Conservation (phyloP, 2,113 vertebrate species). For the Pyxicephalus adspersus region DNA sequence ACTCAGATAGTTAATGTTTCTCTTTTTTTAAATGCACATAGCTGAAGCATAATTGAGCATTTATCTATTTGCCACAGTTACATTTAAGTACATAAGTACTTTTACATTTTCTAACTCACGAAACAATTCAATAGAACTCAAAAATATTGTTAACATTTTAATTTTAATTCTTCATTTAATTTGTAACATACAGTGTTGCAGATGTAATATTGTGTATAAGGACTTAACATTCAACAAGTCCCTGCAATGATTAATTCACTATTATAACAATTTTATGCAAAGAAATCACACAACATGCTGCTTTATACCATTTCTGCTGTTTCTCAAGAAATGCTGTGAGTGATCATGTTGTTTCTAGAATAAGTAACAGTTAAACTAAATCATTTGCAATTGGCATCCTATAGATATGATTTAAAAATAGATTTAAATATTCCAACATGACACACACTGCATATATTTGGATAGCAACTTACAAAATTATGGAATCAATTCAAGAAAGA, state of each 20-base stretch:
- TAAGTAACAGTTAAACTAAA: conserved; percentile 61
- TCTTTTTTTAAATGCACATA: too few relatives aligned
- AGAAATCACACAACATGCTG: conserved; percentile 38
- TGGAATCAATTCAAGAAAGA: conserved; percentile 13
- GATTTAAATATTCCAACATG: conserved; percentile 37
- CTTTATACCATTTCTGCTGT: conserved; percentile 28
- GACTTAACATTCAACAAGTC: not conserved
- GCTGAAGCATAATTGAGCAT: too few relatives aligned
- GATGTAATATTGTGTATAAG: not conserved
- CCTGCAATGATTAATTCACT: conserved; percentile 33
- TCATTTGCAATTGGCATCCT: conserved; percentile 55
- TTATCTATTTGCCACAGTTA: too few relatives aligned
- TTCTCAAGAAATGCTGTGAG: conserved; percentile 18
- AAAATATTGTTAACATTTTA: not conserved
- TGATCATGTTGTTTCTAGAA: conserved; percentile 58
- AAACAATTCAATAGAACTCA: not conserved
- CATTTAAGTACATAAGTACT: not conserved
- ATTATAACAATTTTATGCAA: conserved; percentile 33
- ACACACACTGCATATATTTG: conserved; percentile 18
- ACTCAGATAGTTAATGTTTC: too few relatives aligned
- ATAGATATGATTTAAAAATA: conserved; percentile 50
- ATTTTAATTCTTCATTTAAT: too few relatives aligned
- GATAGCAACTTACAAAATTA: not conserved
- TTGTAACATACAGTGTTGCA: not conserved
- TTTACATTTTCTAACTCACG: not conserved